Percentiles rank a stretch among this genome's conserved stretches.
Evolutionary conservation across 2,797 vertebrate genomes (phyloP).

Genomic region (Lemur catta): DNA sequence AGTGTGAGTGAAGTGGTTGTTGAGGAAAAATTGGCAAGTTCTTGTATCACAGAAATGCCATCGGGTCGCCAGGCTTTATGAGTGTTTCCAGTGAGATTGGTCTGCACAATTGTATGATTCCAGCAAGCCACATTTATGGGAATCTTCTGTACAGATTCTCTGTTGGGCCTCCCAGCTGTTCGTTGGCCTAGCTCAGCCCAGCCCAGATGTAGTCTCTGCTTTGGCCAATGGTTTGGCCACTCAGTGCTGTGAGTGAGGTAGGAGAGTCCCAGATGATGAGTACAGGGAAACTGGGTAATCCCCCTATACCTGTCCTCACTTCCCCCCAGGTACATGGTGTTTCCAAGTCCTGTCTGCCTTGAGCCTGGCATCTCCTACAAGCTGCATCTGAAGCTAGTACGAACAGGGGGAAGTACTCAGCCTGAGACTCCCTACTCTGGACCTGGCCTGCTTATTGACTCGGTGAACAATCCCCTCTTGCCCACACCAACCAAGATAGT

Average conservation of each 20-base stretch:
- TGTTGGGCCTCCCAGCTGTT: background rate
- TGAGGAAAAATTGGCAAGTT: background rate
- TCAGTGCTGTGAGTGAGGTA: background rate
- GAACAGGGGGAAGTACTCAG: constrained; percentile 82
- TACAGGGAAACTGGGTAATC: background rate
- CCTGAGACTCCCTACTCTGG: constrained; percentile 84
- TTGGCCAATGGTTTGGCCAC: background rate
- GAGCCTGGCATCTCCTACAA: constrained; percentile 91
- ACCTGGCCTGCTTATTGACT: constrained; percentile 91
- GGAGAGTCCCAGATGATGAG: background rate
- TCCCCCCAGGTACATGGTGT: constrained; percentile 87
- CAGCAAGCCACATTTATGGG: background rate
- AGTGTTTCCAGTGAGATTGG: background rate
- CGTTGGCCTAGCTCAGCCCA: background rate
- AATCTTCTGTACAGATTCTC: background rate
- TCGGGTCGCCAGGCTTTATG: background rate
- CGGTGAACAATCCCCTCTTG: constrained; percentile 86
- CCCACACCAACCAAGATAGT: background rate
- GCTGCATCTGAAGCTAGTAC: constrained; percentile 90
- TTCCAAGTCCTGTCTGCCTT: constrained; percentile 91
- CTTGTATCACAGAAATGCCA: background rate
- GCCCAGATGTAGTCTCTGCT: background rate
- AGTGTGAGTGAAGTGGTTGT: background rate
- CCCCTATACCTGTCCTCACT: background rate
- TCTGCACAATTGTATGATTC: background rate